These are phyloP conservation scores for Drosophila bocki DNA, from an alignment of 1,140 invertebrate species.

Conservation along the genomic window DNA sequence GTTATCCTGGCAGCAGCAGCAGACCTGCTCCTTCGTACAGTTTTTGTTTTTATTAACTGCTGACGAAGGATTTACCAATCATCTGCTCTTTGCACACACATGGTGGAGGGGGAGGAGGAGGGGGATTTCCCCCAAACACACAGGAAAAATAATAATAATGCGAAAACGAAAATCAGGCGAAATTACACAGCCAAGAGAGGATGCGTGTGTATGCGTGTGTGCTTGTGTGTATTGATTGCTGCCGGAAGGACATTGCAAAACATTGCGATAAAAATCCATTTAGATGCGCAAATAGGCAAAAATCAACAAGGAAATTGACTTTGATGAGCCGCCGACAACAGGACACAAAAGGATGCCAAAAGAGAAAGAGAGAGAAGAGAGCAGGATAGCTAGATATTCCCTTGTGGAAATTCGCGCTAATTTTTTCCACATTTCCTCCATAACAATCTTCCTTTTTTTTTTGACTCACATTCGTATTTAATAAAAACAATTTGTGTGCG, in stretches of 20 bases:
- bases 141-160: slow-evolving; percentile 41
- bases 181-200: slow-evolving; percentile 24
- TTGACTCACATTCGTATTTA: slow-evolving; percentile 25
- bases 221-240: slow-evolving; percentile 56
- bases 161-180: slow-evolving; percentile 37
- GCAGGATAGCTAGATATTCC: slow-evolving; percentile 8
- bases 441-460: background rate
- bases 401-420: slow-evolving; percentile 22
- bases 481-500: slow-evolving; percentile 41
- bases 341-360: slow-evolving; percentile 25
- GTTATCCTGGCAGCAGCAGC: slow-evolving; percentile 14
- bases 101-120: background rate
- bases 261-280: slow-evolving; percentile 82
- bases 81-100: slow-evolving; percentile 46
- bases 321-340: slow-evolving; percentile 58
- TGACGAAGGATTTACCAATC: slow-evolving; percentile 75
- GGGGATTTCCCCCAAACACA: background rate
- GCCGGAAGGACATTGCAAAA: slow-evolving; percentile 78
- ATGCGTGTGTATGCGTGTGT: slow-evolving; percentile 9
- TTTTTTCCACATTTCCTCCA: slow-evolving; percentile 22
- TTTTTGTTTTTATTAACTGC: slow-evolving; percentile 72
- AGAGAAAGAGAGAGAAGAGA: background rate
- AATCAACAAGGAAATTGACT: slow-evolving; percentile 81
- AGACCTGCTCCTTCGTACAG: slow-evolving; percentile 23
- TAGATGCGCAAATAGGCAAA: slow-evolving; percentile 82